These are phyloP conservation scores for Eucidaris tribuloides DNA, from an alignment of 35 echinoderm and acorn worm species.

Conservation along the genomic window DNA sequence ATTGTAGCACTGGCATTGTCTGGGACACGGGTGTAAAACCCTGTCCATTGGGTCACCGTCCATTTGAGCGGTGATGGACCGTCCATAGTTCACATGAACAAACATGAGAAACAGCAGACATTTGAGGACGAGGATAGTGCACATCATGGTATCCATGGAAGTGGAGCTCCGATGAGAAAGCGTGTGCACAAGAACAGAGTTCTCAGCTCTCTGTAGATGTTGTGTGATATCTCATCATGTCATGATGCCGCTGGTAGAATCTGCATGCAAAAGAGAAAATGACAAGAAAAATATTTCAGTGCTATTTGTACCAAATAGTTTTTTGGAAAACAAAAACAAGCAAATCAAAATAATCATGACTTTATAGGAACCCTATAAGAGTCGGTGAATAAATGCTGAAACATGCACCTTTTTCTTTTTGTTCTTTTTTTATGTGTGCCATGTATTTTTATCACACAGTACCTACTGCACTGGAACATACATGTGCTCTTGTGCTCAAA, in stretches of 20 bases:
- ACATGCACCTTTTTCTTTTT: no score
- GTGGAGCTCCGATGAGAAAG: no score
- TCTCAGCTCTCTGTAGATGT: neutral
- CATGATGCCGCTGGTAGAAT: neutral
- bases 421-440: no score
- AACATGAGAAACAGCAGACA: neutral
- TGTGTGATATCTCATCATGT: neutral
- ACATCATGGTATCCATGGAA: neutral
- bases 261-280: neutral
- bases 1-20: conserved; percentile 53
- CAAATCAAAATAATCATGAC: no score
- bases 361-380: no score
- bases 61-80: neutral
- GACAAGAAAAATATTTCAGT: neutral
- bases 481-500: no score
- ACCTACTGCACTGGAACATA: no score
- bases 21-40: conserved; percentile 4
- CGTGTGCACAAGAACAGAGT: neutral
- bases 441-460: no score
- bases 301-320: neutral
- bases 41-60: neutral
- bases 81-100: neutral
- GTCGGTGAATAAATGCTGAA: no score
- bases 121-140: neutral
- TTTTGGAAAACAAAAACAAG: neutral